phyloP scores from a whole-genome alignment of 2,888 invertebrate species.

The Campaea margaritaria region DNA sequence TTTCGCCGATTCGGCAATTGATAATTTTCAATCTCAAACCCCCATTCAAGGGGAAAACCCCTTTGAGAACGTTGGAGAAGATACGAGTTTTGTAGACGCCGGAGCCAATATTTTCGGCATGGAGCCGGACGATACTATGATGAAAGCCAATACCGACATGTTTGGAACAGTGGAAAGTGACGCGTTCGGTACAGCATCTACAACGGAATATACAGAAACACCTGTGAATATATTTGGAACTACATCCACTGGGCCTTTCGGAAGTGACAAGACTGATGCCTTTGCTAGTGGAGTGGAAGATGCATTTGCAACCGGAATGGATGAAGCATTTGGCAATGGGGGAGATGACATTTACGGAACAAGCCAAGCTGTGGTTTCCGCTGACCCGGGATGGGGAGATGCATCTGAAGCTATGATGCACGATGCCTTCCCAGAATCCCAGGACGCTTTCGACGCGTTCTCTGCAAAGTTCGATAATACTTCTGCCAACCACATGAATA shows the following conservation, averaged over 20 bases:
- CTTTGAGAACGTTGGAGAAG: conserved; percentile 59
- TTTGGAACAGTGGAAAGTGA: conserved; percentile 44
- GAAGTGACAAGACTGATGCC: conserved; percentile 38
- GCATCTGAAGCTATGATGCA: conserved; percentile 61
- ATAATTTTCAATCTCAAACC: conserved; percentile 45
- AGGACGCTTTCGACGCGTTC: conserved; percentile 92
- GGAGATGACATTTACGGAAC: conserved; percentile 42
- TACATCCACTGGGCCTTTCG: conserved; percentile 41
- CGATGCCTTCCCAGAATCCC: conserved; percentile 66
- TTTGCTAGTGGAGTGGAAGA: conserved; percentile 34
- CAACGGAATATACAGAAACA: conserved; percentile 23
- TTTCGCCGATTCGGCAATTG: conserved; percentile 58
- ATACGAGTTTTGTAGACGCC: conserved; percentile 42
- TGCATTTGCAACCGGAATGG: conserved; percentile 27
- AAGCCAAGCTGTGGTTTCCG: conserved; percentile 38
- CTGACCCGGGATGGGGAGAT: conserved; percentile 62
- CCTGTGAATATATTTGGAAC: conserved; percentile 51
- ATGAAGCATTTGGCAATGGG: conserved; percentile 14
- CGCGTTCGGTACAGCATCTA: conserved; percentile 38
- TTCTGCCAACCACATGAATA: conserved; percentile 66
- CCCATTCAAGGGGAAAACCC: conserved; percentile 66
- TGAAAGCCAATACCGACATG: conserved; percentile 43
- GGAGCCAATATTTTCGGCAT: conserved; percentile 56
- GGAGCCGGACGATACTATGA: conserved; percentile 50
- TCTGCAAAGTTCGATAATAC: conserved; percentile 94